Evolutionary conservation across 2,113 vertebrate species (phyloP).

Genomic region (human (Homo sapiens)): DNA sequence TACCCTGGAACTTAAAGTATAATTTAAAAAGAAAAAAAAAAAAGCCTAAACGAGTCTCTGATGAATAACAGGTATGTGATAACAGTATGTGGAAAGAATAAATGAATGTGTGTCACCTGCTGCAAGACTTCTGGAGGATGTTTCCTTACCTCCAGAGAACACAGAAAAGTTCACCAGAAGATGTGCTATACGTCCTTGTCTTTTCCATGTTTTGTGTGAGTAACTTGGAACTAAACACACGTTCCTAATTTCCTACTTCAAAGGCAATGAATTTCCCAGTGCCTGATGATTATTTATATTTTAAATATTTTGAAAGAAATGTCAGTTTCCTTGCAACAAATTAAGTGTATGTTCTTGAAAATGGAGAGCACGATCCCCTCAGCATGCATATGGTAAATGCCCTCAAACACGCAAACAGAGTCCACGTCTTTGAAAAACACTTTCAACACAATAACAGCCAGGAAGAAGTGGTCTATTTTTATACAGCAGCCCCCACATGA

Average conservation of each 20-base stretch:
- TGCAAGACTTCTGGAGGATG: not conserved
- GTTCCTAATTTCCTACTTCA: not conserved
- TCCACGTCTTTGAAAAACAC: not conserved
- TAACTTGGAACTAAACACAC: no score
- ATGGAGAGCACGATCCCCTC: not conserved
- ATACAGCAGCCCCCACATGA: not conserved
- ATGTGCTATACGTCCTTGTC: not conserved
- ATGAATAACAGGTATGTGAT: accelerated
- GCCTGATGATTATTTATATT: not conserved
- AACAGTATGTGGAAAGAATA: not conserved
- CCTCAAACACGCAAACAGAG: not conserved
- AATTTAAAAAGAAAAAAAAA: no score
- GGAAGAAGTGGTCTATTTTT: not conserved
- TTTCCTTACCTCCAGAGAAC: not conserved
- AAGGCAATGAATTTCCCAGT: not conserved
- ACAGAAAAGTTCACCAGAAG: not conserved
- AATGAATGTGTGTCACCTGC: not conserved
- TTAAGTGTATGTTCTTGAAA: not conserved
- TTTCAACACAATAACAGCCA: accelerated
- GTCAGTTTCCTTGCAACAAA: not conserved
- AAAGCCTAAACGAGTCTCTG: not conserved
- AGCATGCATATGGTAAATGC: accelerated
- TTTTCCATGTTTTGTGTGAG: not conserved
- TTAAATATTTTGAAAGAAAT: not conserved
- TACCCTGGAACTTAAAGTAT: no score